Percentiles rank a stretch among this genome's conserved stretches.
These are phyloP conservation scores for Calliphora vicina DNA, from an alignment of 1,140 invertebrate genomes.

Conservation along the genomic window DNA sequence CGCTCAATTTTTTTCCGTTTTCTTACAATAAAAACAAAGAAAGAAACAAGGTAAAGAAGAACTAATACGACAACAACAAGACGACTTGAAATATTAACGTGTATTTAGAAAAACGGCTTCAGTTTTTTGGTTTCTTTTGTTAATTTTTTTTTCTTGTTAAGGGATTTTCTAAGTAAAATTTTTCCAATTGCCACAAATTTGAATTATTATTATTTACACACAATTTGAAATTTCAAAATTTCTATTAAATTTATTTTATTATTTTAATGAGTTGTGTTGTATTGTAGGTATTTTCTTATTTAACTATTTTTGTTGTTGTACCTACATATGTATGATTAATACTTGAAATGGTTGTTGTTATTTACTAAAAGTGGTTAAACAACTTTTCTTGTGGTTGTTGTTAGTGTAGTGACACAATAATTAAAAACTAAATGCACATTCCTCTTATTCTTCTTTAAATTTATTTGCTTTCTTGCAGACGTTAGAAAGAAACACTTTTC, in stretches of 20 bases:
- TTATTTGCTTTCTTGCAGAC: background rate
- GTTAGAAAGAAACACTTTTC: background rate
- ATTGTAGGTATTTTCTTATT: no score
- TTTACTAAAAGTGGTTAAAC: constrained; percentile 25
- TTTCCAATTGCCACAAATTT: background rate
- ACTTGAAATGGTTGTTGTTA: background rate
- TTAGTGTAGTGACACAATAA: constrained; percentile 8
- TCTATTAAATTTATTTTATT: background rate
- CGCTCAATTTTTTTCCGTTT: background rate
- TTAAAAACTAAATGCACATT: background rate
- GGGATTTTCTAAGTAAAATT: background rate
- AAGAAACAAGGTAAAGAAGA: background rate
- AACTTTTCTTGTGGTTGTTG: constrained; percentile 17
- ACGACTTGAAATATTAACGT: background rate
- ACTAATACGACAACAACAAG: background rate
- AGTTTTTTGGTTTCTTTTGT: background rate
- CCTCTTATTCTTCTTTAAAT: background rate
- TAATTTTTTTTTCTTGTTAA: background rate
- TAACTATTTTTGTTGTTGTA: background rate
- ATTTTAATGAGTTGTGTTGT: no score
- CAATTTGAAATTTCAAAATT: background rate
- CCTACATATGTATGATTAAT: constrained; percentile 24
- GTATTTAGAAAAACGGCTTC: background rate
- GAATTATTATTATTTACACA: background rate
- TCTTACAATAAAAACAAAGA: background rate